Evolutionary conservation across 2,888 invertebrate genomes (phyloP).

Genomic region (Cantharis rustica): DNA sequence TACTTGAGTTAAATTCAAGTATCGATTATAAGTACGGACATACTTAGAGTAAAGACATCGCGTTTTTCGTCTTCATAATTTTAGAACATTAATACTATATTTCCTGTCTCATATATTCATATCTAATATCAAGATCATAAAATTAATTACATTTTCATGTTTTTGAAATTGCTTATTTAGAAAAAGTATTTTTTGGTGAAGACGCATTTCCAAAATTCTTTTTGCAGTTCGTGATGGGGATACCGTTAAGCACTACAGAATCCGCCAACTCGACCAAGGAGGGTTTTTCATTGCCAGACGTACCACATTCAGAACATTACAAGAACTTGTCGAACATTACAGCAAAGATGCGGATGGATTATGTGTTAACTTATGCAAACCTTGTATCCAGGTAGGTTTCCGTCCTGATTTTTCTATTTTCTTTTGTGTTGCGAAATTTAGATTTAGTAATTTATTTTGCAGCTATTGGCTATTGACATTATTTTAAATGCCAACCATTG

Average conservation of each 20-base stretch:
- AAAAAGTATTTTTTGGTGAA: not conserved
- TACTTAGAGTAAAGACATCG: no score
- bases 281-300: constrained; percentile 99
- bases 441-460: constrained; percentile 30
- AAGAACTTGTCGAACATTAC: constrained; percentile 97
- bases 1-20: no score
- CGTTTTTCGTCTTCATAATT: no score
- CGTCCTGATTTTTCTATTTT: constrained; percentile 1
- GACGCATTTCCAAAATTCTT: constrained; percentile 24
- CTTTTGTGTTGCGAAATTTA: constrained; percentile 23
- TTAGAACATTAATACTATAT: no score
- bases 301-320: constrained; percentile 95
- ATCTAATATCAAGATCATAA: no score
- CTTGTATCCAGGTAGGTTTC: constrained; percentile 82
- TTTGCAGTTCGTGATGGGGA: constrained; percentile 94
- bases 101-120: no score
- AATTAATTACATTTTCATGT: not conserved
- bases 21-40: no score
- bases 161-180: not conserved
- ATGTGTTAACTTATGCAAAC: constrained; percentile 95
- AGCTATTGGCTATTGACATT: constrained; percentile 40
- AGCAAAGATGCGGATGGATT: constrained; percentile 97
- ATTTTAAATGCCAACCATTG: constrained; percentile 1
- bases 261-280: constrained; percentile 97
- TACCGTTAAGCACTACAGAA: constrained; percentile 99